Percentiles rank a stretch among this genome's conserved stretches.
Evolutionary conservation across 2,888 invertebrate species (phyloP).

Genomic region (Drepana falcataria): DNA sequence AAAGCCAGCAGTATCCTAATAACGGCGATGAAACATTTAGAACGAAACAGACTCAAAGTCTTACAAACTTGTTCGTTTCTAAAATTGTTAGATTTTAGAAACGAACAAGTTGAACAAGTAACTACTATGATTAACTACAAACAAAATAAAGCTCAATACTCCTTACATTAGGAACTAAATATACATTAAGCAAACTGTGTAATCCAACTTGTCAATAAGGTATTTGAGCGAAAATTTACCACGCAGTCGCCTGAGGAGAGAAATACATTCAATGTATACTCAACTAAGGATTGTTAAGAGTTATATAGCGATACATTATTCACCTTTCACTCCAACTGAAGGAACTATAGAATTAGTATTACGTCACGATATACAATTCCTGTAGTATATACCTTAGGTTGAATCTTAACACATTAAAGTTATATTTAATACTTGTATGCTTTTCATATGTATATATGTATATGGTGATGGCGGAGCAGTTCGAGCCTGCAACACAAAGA

Average conservation of each 20-base stretch:
- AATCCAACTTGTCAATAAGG: constrained; percentile 6
- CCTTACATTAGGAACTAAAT: not conserved
- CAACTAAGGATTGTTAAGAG: not conserved
- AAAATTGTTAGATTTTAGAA: no score
- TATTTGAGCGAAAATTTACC: constrained; percentile 15
- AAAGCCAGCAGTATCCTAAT: constrained; percentile 25
- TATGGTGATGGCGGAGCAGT: no score
- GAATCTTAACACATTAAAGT: no score
- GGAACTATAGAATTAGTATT: no score
- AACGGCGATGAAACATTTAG: constrained; percentile 37
- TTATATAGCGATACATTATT: no score
- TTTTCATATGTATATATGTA: no score
- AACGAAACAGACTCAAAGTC: constrained; percentile 23
- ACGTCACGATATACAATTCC: no score
- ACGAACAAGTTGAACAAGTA: no score
- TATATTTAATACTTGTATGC: no score
- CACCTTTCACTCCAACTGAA: no score
- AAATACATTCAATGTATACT: not conserved
- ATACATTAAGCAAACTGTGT: not conserved
- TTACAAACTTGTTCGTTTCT: constrained; percentile 26
- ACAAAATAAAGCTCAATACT: constrained; percentile 2
- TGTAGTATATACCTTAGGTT: no score
- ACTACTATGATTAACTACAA: not conserved
- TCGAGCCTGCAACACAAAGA: no score
- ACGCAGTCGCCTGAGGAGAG: constrained; percentile 9